Base-by-base conservation (phyloP, 2,888 invertebrate species). In the Metellina segmentata region DNA sequence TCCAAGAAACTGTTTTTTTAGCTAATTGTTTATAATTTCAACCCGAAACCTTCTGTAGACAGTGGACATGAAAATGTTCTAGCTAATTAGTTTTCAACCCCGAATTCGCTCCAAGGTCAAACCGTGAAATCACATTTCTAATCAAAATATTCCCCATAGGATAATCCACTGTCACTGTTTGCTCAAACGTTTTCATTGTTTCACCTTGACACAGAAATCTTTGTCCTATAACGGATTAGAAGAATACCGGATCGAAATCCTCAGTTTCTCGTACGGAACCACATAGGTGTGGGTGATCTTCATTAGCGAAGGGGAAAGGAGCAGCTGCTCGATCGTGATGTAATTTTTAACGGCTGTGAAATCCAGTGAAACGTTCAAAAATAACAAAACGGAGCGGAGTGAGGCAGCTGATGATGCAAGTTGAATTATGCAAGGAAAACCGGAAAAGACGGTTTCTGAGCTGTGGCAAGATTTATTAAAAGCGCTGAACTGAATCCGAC, bases 351-450 rank as follows among this genome's bases (percentile, higher is more conserved):
- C 9, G 5, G 5, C 11, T 79, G 53, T 53, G 79, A 52, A 79
- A 79, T 34, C 53, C 53, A 7, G 53, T 83, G 74, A 7, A 51
- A 52, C 71, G 34, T 34, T 34, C 34, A 34, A 34, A 34, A 34
- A 34, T 34, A 34, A 34, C 34, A 34, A 34, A 34, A 34, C 34
- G 34, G 34, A n/a, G 49, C 19, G 20, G 61, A 7, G 61, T 49
- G 51, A 74, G 70, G 4, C 52, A 61, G 48, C 16, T 34, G 34
- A 13, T 72, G 78, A 83, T 83, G 91, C 87, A 91, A 72, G 70
- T 48, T 70, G 83, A 20, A 49, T 90, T 87, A 52, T 72, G 87
- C 87, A 90, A 81, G 69, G 53, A 70, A 69, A 85, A 91, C 77
- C 81, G 81, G 86, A 82, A 86, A 71, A 86, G 72, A 11, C 49